Base-by-base conservation (phyloP, 2,888 invertebrate species). In the Schizaphis graminum region DNA sequence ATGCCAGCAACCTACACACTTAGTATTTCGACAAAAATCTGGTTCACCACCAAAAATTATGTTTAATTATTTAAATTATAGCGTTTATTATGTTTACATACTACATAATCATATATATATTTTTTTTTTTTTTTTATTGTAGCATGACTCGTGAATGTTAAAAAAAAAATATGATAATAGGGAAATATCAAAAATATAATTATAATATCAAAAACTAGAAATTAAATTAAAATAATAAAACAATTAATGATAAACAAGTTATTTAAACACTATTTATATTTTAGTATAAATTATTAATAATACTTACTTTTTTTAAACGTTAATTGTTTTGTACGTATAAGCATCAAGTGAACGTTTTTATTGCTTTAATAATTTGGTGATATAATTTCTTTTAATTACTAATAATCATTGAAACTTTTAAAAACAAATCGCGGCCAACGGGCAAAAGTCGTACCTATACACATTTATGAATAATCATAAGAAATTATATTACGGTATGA, bases 21-120 rank as follows among this genome's bases (percentile, higher is more conserved):
- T 53, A 84, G 13, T 35, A 53, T 84, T 91, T 91, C 7, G 11
- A 35, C n/a, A 16, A 85, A n/a, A 91, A 91, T 85, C 91, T 85
- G 91, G 85, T 85, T 41, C 13, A 28, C 41, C 84, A 4, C 41
- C 28, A 67, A 47, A 67, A 89, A n/a, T 26, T 87, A 77, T 35
- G 3, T 77, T 35, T 8, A 35, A 77, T 77, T 77, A 77, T 35
- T 5, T 77, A 35, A 77, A 21, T 77, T 77, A 21, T 35, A 77
- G 21, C 35, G 3, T 35, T 35, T 35, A 77, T 13, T 21, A 49
- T 49, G 44, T 47, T 47, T 21, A 53, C 53, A 53, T 53, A 5
- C 53, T 53, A 53, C 7, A 35, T 77, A n/a, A n/a, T n/a, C n/a
- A 26, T 67, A 67, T n/a, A n/a, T n/a, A n/a, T n/a, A n/a, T n/a